Conservation (phyloP, 2,113 vertebrate species). For the Sterrhoptilus dennistouni region DNA sequence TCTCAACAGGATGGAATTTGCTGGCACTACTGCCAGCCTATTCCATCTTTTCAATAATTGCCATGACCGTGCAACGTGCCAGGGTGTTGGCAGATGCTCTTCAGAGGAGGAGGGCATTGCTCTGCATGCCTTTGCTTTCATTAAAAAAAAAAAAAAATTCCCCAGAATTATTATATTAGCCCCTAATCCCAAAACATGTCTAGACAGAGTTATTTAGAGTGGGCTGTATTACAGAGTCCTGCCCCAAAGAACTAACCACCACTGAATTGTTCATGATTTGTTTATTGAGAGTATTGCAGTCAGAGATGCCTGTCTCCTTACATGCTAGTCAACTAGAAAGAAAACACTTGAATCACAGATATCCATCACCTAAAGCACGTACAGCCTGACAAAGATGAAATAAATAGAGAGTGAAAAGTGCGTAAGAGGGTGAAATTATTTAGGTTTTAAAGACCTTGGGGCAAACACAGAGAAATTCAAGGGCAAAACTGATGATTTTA, state of each 20-base stretch:
- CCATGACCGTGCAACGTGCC: not conserved
- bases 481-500: not conserved
- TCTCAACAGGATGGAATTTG: not conserved
- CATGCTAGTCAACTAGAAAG: not conserved
- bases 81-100: not conserved
- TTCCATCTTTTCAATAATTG: constrained; percentile 2
- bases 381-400: not conserved
- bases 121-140: not conserved
- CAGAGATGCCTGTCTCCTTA: not conserved
- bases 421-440: not conserved
- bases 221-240: not conserved
- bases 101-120: not conserved
- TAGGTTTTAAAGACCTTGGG: not conserved
- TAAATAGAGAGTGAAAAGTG: not conserved
- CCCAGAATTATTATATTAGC: not conserved
- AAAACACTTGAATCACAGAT: not conserved
- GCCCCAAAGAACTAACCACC: not conserved
- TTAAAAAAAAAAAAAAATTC: not conserved
- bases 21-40: not conserved
- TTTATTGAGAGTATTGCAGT: not conserved
- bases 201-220: not conserved
- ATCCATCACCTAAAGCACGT: not conserved
- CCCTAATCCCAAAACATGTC: constrained; percentile 3
- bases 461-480: not conserved
- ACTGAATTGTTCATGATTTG: not conserved